Conservation (phyloP, 2,113 vertebrate genomes). For the Tinamus guttatus region DNA sequence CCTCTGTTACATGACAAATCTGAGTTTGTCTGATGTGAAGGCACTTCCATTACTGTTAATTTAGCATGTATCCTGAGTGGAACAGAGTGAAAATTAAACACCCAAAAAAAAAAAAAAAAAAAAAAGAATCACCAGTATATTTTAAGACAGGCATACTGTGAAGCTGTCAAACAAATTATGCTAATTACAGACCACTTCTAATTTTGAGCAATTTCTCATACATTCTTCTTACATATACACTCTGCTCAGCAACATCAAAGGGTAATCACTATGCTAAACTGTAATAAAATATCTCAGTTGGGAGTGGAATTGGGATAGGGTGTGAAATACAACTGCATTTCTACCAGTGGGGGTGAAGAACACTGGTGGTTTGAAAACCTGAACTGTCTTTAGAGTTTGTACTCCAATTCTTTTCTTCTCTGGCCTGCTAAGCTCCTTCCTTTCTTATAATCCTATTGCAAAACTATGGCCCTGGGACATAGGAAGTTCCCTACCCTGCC, state of each 20-base stretch:
- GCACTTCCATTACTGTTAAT: background rate
- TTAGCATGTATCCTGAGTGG: background rate
- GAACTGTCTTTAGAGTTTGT: background rate
- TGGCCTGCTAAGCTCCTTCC: background rate
- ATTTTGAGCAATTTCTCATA: constrained; percentile 20
- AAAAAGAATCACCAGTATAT: constrained; percentile 25
- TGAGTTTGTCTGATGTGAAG: background rate
- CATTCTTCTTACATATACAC: background rate
- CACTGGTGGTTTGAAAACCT: background rate
- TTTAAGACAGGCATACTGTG: constrained; percentile 42
- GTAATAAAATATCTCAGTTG: background rate
- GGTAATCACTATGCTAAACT: background rate
- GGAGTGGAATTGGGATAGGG: background rate
- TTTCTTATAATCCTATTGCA: background rate
- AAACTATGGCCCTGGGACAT: background rate
- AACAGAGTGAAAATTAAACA: constrained; percentile 29
- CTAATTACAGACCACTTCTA: constrained; percentile 55
- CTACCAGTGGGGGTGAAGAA: background rate
- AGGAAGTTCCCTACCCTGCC: background rate
- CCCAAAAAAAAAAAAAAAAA: background rate
- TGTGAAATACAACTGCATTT: background rate
- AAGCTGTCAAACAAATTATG: constrained; percentile 63
- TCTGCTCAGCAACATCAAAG: constrained; percentile 28
- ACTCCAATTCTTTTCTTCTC: background rate
- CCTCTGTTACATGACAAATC: background rate